Percentiles rank a stretch among this genome's conserved stretches.
These are phyloP conservation scores for Pangasius sanitwongsei DNA, from an alignment of 2,797 vertebrate genomes.

Conservation along the genomic window DNA sequence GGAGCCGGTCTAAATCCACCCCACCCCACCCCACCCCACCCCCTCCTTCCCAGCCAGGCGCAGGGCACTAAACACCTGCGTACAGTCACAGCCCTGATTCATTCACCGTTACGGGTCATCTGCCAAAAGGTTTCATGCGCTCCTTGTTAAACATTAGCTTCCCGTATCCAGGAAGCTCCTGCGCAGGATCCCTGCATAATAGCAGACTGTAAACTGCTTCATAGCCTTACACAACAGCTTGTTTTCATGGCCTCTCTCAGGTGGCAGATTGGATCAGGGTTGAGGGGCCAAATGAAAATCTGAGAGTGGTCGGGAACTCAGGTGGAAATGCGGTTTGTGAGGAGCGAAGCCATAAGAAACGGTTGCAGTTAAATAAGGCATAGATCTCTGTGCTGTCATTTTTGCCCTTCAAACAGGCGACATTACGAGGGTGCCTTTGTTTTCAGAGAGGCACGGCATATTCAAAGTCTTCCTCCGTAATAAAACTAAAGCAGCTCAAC, in stretches of 20 bases:
- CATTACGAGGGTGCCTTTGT: conserved; percentile 41
- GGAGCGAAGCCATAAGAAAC: conserved; percentile 58
- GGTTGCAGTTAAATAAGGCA: conserved; percentile 54
- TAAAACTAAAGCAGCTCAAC: conserved; percentile 15
- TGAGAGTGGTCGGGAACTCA: conserved; percentile 50
- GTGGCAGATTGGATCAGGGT: conserved; percentile 55
- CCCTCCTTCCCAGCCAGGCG: conserved; percentile 27
- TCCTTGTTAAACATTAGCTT: conserved; percentile 65
- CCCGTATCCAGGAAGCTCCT: conserved; percentile 53
- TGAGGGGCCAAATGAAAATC: conserved; percentile 56
- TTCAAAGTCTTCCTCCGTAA: conserved; percentile 32
- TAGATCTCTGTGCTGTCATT: conserved; percentile 29
- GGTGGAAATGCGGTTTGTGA: conserved; percentile 55
- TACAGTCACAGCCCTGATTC: conserved; percentile 52
- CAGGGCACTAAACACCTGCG: conserved; percentile 53
- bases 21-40: neutral
- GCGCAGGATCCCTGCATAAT: conserved; percentile 57
- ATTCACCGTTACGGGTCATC: conserved; percentile 59
- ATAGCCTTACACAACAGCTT: conserved; percentile 57
- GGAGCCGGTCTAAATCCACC: conserved; percentile 23
- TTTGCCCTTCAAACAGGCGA: conserved; percentile 29
- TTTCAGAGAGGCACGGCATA: conserved; percentile 35
- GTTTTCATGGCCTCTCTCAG: conserved; percentile 58
- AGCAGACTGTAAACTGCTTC: conserved; percentile 60
- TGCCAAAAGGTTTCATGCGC: conserved; percentile 62